Evolutionary conservation across 1,140 invertebrate species (phyloP), one percentile per base, ranked within the genome.

Genomic region (Rhopalosiphum maidis): DNA sequence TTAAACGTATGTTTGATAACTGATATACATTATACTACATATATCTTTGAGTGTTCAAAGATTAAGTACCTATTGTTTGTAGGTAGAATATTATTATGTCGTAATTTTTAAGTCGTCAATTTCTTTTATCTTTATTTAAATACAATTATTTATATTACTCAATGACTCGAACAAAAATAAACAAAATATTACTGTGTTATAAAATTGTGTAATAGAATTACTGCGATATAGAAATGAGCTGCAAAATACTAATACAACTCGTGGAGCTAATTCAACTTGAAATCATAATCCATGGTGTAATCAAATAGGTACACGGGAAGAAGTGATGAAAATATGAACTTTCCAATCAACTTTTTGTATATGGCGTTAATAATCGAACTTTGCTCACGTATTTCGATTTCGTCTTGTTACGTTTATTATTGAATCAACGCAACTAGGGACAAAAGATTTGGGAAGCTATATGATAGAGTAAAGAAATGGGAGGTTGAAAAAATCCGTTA

Each of bases 361-460:
- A 92, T 37, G 30, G 22, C 11, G 46, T 35, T 92, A 92, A 92
- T 92, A 92, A 92, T 92, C 68, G 77, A 92, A 92, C 77, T 92
- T 92, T 48, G 35, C n/a, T 92, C 68, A 37, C 91, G 91, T 92
- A 92, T 92, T 91, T 92, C 91, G 68, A 92, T 92, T 92, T 92
- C 46, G 77, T 83, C 91, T 83, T 85, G 91, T 92, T 82, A 92
- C 91, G 91, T 85, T 92, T 83, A 51, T 92, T 92, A 92, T 92
- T 92, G 77, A 92, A 92, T 92, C 91, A 83, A 51, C 46, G 68
- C 25, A 46, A 41, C 30, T 48, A 23, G n/a, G 68, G 91, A 92
- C 91, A 92, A 92, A 92, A 51, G 91, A 82, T 77, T 91, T 60
- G 54, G 54, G 21, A 54, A 37, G 54, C 46, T 83, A 35, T 48